These are phyloP conservation scores for Nomada ruficornis DNA, from an alignment of 2,888 invertebrate genomes.

Conservation along the genomic window DNA sequence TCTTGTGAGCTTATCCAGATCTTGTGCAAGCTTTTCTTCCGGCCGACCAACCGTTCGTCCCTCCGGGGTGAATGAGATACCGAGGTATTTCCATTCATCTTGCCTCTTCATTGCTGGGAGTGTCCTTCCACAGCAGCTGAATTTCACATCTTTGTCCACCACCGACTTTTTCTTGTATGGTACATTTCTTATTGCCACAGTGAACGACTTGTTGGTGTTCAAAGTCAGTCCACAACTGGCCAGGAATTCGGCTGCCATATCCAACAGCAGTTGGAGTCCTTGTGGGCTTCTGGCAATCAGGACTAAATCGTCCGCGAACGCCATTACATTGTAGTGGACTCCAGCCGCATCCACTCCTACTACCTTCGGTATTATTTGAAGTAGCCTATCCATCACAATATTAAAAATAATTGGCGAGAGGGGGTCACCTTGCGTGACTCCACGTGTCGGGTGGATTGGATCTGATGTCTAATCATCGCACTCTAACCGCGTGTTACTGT, in stretches of 20 bases:
- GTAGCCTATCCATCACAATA: slow-evolving; percentile 52
- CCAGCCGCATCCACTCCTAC: neutral
- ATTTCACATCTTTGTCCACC: neutral
- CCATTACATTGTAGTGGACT: neutral
- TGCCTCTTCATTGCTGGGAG: neutral
- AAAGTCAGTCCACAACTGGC: slow-evolving; percentile 27
- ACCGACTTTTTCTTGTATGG: slow-evolving; percentile 46
- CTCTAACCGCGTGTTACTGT: neutral
- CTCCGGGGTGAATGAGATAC: neutral
- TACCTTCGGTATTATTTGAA: neutral
- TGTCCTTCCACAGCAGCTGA: neutral
- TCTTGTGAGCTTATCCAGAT: neutral
- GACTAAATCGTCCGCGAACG: slow-evolving; percentile 63
- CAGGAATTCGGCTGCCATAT: slow-evolving; percentile 25
- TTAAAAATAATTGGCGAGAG: slow-evolving; percentile 62
- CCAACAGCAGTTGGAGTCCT: slow-evolving; percentile 35
- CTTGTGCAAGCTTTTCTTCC: neutral
- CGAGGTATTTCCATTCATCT: neutral
- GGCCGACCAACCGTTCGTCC: neutral
- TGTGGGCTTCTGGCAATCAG: slow-evolving; percentile 34
- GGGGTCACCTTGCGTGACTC: slow-evolving; percentile 68
- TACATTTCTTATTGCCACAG: slow-evolving; percentile 25
- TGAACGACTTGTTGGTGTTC: slow-evolving; percentile 48
- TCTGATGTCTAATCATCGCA: neutral
- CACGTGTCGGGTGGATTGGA: slow-evolving; percentile 18